Evolutionary conservation across 2,888 invertebrate genomes (phyloP).

Genomic region (Parapristionchus giblindavisi): DNA sequence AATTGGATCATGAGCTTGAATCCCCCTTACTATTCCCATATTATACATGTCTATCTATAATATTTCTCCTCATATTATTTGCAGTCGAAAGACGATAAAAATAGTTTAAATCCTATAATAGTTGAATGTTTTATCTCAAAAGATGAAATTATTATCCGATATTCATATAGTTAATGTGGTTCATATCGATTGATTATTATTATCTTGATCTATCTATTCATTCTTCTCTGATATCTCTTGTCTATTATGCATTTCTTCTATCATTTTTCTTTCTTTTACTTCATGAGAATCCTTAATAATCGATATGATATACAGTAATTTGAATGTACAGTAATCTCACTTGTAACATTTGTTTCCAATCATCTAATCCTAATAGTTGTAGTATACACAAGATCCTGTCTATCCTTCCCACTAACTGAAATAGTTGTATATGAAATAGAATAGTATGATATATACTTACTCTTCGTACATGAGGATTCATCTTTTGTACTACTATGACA

Average conservation of each 20-base stretch:
- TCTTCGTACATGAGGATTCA: background rate
- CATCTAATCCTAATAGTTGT: background rate
- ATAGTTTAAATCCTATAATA: no score
- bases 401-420: background rate
- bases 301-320: background rate
- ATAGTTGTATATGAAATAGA: background rate
- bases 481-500: background rate
- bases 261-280: background rate
- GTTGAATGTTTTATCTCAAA: no score
- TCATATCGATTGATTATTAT: no score
- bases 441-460: background rate
- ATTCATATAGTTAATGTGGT: no score
- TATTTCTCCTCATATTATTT: conserved; percentile 10
- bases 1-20: no score
- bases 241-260: background rate
- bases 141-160: no score
- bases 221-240: conserved; percentile 3
- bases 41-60: conserved; percentile 11
- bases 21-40: background rate
- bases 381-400: conserved; percentile 17
- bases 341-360: conserved; percentile 19
- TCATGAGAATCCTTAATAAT: background rate
- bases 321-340: background rate
- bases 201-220: no score
- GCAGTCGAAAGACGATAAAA: conserved; percentile 23